Conservation (phyloP, 2,888 invertebrate genomes). For the Myopa testacea region DNA sequence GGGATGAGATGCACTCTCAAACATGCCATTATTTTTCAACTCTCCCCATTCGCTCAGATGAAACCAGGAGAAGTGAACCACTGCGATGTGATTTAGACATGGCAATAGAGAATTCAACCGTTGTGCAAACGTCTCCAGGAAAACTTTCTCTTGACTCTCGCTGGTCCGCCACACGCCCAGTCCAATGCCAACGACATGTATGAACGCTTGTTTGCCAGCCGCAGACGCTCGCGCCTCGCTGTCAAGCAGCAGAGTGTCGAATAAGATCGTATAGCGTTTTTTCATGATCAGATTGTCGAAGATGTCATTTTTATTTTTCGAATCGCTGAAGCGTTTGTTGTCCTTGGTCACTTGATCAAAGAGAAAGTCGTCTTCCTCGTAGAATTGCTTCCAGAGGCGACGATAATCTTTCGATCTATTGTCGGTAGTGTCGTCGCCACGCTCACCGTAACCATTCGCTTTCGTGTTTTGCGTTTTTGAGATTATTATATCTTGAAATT, state of each 20-base stretch:
- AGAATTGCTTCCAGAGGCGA: constrained; percentile 57
- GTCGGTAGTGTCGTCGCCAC: constrained; percentile 32
- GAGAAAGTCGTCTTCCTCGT: constrained; percentile 56
- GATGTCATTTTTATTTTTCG: constrained; percentile 57
- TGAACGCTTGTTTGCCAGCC: constrained; percentile 71
- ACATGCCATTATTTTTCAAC: constrained; percentile 68
- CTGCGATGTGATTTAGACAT: constrained; percentile 71
- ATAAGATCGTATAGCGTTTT: constrained; percentile 70
- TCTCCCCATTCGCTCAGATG: constrained; percentile 68
- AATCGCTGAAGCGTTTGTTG: constrained; percentile 56
- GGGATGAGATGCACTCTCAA: constrained; percentile 57
- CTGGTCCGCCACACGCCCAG: constrained; percentile 77
- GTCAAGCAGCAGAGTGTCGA: constrained; percentile 75
- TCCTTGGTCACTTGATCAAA: constrained; percentile 53
- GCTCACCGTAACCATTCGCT: constrained; percentile 68
- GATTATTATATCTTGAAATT: constrained; percentile 70
- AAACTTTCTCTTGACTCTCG: constrained; percentile 74
- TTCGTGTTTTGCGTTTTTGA: constrained; percentile 69
- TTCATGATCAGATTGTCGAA: constrained; percentile 65
- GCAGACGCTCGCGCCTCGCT: constrained; percentile 72
- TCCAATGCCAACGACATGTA: constrained; percentile 77
- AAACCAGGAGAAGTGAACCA: constrained; percentile 78
- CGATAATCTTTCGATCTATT: constrained; percentile 55
- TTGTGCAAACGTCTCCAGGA: constrained; percentile 74
- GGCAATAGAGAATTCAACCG: constrained; percentile 70